phyloP scores from a whole-genome alignment of 1,140 invertebrate genomes.

The Bacillus rossius region DNA sequence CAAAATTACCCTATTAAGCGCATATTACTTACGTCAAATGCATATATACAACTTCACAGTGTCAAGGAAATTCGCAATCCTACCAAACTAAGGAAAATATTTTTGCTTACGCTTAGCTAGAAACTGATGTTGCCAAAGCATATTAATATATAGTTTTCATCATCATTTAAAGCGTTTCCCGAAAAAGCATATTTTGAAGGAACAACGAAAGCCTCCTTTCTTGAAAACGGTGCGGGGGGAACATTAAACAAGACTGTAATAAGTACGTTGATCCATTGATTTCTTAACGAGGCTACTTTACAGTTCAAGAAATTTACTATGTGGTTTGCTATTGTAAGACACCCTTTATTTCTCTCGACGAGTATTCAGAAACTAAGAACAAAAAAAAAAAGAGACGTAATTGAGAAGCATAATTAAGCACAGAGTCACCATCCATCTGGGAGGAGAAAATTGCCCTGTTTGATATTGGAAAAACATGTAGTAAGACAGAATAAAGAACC shows the following conservation, averaged over 20 bases:
- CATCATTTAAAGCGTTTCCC: neutral
- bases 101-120: neutral
- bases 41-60: neutral
- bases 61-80: neutral
- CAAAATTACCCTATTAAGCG: no score
- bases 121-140: conserved; percentile 7
- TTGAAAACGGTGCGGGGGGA: neutral
- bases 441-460: neutral
- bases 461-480: no score
- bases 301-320: neutral
- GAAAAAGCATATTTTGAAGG: neutral
- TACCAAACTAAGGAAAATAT: conserved; percentile 1
- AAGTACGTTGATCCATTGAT: neutral
- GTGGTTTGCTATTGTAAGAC: neutral
- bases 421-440: neutral
- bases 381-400: neutral
- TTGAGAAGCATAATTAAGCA: neutral
- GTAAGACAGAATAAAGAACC: neutral
- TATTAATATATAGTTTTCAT: neutral
- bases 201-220: neutral
- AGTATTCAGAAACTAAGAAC: neutral
- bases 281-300: neutral
- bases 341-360: neutral
- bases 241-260: conserved; percentile 4
- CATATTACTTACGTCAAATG: neutral